phyloP scores from a whole-genome alignment of 1,140 invertebrate species.

The Orchesella cincta region DNA sequence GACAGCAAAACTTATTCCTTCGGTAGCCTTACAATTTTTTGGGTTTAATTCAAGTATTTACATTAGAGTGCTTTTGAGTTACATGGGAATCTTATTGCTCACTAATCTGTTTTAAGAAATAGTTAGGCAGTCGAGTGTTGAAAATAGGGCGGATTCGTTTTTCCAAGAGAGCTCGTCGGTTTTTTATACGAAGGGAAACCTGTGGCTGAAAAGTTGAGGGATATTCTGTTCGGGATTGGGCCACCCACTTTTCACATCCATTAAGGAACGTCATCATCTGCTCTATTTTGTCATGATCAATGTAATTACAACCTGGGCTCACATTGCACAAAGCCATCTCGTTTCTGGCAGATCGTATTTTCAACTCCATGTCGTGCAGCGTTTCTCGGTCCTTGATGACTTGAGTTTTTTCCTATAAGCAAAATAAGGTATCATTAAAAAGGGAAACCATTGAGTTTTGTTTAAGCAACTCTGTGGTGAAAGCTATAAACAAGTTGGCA shows the following conservation, averaged over 20 bases:
- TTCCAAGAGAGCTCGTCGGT: constrained; percentile 61
- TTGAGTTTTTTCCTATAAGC: too few species aligned
- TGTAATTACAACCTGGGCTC: constrained; percentile 79
- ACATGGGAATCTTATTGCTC: too few species aligned
- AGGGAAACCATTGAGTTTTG: too few species aligned
- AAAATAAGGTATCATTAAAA: too few species aligned
- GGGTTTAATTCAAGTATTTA: too few species aligned
- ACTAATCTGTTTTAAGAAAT: too few species aligned
- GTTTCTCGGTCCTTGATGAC: constrained; percentile 73
- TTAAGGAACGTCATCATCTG: constrained; percentile 64
- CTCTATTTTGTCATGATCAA: constrained; percentile 76
- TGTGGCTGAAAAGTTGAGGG: constrained; percentile 62
- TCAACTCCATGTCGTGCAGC: constrained; percentile 73
- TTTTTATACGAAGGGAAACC: constrained; percentile 14
- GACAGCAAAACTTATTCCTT: too few species aligned
- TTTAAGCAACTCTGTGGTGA: too few species aligned
- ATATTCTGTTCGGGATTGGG: constrained; percentile 67
- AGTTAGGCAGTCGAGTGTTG: constrained; percentile 84
- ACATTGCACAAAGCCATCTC: constrained; percentile 70
- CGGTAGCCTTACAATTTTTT: too few species aligned
- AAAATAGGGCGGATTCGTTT: constrained; percentile 70
- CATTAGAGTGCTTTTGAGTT: too few species aligned
- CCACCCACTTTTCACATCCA: constrained; percentile 70
- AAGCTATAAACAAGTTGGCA: too few species aligned
- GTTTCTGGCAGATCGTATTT: constrained; percentile 74